These are phyloP conservation scores for Aleiodes alternator DNA, from an alignment of 2,888 invertebrate species.

Conservation along the genomic window DNA sequence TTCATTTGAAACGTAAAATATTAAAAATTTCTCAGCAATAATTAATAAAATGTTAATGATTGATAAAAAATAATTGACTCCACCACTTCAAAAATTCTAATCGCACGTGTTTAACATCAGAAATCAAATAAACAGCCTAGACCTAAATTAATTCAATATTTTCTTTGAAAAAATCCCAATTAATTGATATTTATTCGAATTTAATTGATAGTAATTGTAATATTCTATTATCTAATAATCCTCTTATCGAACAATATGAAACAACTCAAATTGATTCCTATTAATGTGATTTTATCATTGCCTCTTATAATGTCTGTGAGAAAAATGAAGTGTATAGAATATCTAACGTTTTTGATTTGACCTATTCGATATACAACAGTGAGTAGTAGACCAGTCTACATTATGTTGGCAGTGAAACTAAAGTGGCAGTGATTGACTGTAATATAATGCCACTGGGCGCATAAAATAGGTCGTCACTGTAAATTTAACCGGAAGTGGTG, in stretches of 20 bases:
- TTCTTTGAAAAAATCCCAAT: too few relatives aligned
- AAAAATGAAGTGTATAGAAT: conserved; percentile 25
- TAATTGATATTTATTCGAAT: too few relatives aligned
- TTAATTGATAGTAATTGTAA: not conserved
- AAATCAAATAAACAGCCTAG: too few relatives aligned
- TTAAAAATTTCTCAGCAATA: too few relatives aligned
- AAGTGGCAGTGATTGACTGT: conserved; percentile 57
- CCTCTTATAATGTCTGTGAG: not conserved
- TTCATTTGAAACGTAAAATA: too few relatives aligned
- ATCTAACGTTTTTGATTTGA: conserved; percentile 17
- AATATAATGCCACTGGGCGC: conserved; percentile 46
- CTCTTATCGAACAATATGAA: not conserved
- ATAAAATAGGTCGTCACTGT: conserved; percentile 40
- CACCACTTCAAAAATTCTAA: too few relatives aligned
- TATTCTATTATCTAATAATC: not conserved
- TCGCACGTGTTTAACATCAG: too few relatives aligned
- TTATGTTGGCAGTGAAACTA: conserved; percentile 53
- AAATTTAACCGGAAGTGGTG: conserved; percentile 14
- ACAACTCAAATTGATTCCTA: conserved; percentile 2
- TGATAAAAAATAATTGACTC: too few relatives aligned
- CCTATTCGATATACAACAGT: conserved; percentile 24
- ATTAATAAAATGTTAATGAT: too few relatives aligned
- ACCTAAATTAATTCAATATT: too few relatives aligned
- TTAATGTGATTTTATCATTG: conserved; percentile 8
- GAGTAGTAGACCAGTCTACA: conserved; percentile 4